Evolutionary conservation across 2,888 invertebrate species (phyloP).

Genomic region (Schizaphis graminum): DNA sequence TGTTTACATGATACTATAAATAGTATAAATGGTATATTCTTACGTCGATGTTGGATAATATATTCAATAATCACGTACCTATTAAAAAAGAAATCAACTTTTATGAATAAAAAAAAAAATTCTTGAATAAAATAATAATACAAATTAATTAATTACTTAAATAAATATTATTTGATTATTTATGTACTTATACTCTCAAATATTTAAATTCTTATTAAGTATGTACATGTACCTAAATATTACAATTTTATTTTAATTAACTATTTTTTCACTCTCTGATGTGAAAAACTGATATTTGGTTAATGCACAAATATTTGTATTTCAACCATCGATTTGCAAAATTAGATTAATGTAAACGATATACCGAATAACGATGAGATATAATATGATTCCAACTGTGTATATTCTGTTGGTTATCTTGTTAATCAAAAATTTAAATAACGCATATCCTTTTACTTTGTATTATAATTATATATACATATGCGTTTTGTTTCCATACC

Average conservation of each 20-base stretch:
- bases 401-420: background rate
- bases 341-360: background rate
- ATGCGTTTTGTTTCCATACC: constrained; percentile 57
- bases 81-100: background rate
- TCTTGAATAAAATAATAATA: background rate
- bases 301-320: background rate
- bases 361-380: background rate
- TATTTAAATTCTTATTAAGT: background rate
- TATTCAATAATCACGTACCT: background rate
- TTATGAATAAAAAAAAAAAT: background rate
- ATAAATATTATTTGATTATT: background rate
- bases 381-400: background rate
- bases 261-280: background rate
- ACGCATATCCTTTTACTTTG: background rate
- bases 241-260: background rate
- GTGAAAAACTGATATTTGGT: background rate
- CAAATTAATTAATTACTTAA: background rate
- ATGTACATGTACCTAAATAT: background rate
- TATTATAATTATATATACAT: constrained; percentile 32
- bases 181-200: background rate
- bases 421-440: constrained; percentile 38
- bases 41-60: background rate
- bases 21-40: background rate
- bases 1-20: background rate
- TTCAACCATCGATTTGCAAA: background rate